Base-by-base conservation (phyloP, 2,113 vertebrate genomes). In the Paracanthobrama guichenoti region DNA sequence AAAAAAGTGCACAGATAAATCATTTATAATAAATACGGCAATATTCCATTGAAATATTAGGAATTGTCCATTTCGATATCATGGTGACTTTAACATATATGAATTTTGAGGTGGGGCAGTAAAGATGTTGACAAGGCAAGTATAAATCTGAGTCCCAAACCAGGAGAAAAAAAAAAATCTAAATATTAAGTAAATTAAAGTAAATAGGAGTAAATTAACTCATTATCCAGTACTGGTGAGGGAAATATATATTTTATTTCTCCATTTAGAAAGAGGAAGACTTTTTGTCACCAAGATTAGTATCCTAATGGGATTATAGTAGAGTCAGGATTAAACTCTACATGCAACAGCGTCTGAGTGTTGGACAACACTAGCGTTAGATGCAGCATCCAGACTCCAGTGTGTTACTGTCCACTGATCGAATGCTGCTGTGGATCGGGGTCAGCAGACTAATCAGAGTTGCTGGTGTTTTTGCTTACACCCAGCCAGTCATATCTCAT, bases 401-500 rank as follows among this genome's bases (percentile, higher is more conserved):
- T 14, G 22, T 6, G 48, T 46, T 76, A 5, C 66, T 59, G 16
- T 50, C 10, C 31, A 59, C 28, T 57, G 75, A n/a, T 55, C 10
- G 18, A 48, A 26, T 64, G 59, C 59, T 66, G 11, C 9, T 48
- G 78, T 66, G 42, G 13, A 28, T 64, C 22, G n/a, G 59, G n/a
- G 57, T 64, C 39, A 64, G 12, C 35, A 64, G 35, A 79, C 42
- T 46, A 10, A 64, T 64, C 14, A 79, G 7, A 28, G 20, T 77
- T 39, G 8, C 28, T 76, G 48, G 9, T 57, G 48, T 22, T 73
- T 75, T 53, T 48, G 39, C 14, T 48, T 46, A 62, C 39, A 26
- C 7, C 42, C 92, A 93, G 84, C 91, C 91, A 71, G 31, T 93
- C 92, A 39, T 90, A 6, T 31, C 9, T 55, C 10, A 31, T n/a